Evolutionary conservation across 2,797 vertebrate genomes (phyloP), one percentile per base, ranked within the genome.

Genomic region (Bovichtus diacanthus): DNA sequence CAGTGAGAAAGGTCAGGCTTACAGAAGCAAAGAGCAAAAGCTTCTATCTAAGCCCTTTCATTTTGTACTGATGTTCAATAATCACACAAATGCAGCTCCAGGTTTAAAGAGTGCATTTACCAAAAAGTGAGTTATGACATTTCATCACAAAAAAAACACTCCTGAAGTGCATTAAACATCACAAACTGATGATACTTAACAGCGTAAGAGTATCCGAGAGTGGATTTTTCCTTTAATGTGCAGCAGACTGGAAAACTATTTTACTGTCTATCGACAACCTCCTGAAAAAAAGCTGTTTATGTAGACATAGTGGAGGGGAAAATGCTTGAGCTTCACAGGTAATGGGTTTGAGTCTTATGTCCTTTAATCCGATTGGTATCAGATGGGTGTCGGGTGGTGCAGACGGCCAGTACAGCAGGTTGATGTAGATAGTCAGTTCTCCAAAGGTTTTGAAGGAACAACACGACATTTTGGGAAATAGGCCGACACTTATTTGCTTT

Each of bases 41-140:
- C 63, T 53, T 74, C 56, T 85, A 59, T 76, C n/a, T 72, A 23
- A 27, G 69, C 43, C 51, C n/a, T 38, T 21, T 49, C 1, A 49
- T 79, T 83, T 75, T 80, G 16, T 53, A 66, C 58, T 64, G 70
- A 70, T 73, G 69, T 76, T 80, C 39, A 70, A 71, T 66, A 70
- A 85, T 84, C 39, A 64, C 29, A 78, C 16, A 64, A 68, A 60
- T 67, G 73, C 61, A 62, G 64, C 50, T 44, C 56, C 31, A 18
- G 41, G 39, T 77, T 50, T 68, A 74, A 75, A 71, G 44, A 87
- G 64, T 55, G 64, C 70, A 71, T 83, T 86, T 56, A 74, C 44
- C 58, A 80, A 86, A 82, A 80, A 84, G 72, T 70, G 58, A 80
- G 78, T 74, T 70, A 80, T 73, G 47, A 72, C 73, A 75, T 79